These are phyloP conservation scores for Centropus bengalensis DNA, from an alignment of 2,113 vertebrate species.

Conservation along the genomic window DNA sequence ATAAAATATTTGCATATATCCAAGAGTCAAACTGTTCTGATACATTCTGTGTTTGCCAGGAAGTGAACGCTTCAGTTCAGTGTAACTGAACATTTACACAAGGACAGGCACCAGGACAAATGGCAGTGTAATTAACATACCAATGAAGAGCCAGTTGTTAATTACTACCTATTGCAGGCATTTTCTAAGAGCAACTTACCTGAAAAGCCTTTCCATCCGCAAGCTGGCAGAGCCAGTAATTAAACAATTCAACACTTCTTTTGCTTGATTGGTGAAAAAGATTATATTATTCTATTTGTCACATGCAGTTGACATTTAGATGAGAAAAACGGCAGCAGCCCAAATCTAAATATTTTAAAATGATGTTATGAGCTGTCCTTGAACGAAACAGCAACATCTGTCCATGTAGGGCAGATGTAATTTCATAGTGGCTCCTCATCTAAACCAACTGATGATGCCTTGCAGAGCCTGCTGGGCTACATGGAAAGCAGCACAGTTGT, in stretches of 20 bases:
- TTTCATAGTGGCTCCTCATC: not conserved
- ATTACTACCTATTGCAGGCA: slow-evolving; percentile 40
- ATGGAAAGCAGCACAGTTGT: not conserved
- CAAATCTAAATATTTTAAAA: not conserved
- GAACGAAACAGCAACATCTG: not conserved
- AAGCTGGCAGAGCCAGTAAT: slow-evolving; percentile 43
- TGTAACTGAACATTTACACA: slow-evolving; percentile 38
- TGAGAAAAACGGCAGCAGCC: slow-evolving; percentile 14
- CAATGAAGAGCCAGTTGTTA: slow-evolving; percentile 45
- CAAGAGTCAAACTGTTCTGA: slow-evolving; percentile 57
- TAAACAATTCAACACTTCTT: slow-evolving; percentile 54
- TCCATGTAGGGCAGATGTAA: not conserved
- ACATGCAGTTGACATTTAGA: slow-evolving; percentile 14
- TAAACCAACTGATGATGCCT: not conserved
- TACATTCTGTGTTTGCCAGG: slow-evolving; percentile 59
- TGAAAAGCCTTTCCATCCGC: slow-evolving; percentile 56
- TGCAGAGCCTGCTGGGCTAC: not conserved
- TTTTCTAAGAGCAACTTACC: slow-evolving; percentile 51
- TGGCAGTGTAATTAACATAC: slow-evolving; percentile 39
- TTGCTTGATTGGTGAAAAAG: slow-evolving; percentile 52
- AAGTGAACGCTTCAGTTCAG: slow-evolving; percentile 39
- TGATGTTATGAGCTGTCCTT: not conserved
- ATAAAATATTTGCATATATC: slow-evolving; percentile 70
- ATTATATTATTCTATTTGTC: slow-evolving; percentile 51
- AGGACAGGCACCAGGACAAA: slow-evolving; percentile 36